phyloP scores from a whole-genome alignment of 1,140 invertebrate genomes.

The Metaphire vulgaris region DNA sequence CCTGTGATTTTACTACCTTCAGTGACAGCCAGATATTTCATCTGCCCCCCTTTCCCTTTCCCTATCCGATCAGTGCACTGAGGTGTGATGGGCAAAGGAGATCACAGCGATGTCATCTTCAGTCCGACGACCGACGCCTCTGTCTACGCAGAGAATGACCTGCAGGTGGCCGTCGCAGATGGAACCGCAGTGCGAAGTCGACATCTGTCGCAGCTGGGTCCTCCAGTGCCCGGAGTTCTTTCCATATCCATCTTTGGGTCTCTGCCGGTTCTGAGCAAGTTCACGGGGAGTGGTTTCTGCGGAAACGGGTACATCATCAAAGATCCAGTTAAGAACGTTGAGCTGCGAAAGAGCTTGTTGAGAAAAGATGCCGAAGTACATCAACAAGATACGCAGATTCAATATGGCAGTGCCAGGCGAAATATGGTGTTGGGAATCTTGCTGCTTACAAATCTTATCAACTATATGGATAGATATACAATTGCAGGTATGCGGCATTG shows the following conservation, averaged over 20 bases:
- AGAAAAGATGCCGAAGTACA: not conserved
- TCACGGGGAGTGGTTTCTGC: not conserved
- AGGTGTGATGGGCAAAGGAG: not conserved
- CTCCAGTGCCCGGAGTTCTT: not conserved
- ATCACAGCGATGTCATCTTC: not conserved
- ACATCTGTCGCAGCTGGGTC: not conserved
- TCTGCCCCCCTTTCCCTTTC: too few species aligned
- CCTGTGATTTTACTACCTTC: too few species aligned
- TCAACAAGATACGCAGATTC: not conserved
- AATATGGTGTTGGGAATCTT: conserved; percentile 56
- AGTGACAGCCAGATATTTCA: too few species aligned
- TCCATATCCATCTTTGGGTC: not conserved
- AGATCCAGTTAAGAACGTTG: not conserved
- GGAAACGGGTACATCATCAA: not conserved
- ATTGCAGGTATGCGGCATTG: conserved; percentile 87
- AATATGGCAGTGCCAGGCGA: not conserved
- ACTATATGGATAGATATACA: conserved; percentile 97
- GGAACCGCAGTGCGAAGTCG: not conserved
- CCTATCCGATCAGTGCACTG: too few species aligned
- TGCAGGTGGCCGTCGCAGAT: not conserved
- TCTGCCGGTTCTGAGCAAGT: not conserved
- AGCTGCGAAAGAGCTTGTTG: not conserved
- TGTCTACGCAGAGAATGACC: not conserved
- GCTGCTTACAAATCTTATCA: conserved; percentile 89
- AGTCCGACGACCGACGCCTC: not conserved